These are phyloP conservation scores for Volucella inflata DNA, from an alignment of 2,888 invertebrate genomes.

Conservation along the genomic window DNA sequence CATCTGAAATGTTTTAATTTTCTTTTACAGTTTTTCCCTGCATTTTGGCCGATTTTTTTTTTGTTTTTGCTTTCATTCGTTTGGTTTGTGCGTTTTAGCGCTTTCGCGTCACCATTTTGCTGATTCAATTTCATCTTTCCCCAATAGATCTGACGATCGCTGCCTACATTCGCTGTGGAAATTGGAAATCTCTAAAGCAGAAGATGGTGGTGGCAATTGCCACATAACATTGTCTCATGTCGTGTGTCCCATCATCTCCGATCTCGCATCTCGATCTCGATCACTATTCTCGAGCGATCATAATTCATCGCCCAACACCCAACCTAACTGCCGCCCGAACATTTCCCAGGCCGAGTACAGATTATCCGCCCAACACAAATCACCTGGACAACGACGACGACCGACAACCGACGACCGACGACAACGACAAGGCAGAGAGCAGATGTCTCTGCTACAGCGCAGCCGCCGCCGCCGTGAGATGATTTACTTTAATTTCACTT, in stretches of 20 bases:
- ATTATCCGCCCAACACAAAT: constrained; percentile 70
- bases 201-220: constrained; percentile 69
- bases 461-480: constrained; percentile 31
- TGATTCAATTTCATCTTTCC: constrained; percentile 68
- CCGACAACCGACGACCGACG: too few species aligned
- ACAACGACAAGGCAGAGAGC: constrained; percentile 24
- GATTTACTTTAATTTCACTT: constrained; percentile 75
- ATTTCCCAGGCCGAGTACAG: constrained; percentile 36
- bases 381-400: constrained; percentile 31
- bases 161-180: constrained; percentile 43
- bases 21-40: constrained; percentile 54
- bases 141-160: constrained; percentile 45
- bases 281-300: constrained; percentile 32
- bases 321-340: constrained; percentile 1
- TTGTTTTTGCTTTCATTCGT: constrained; percentile 8
- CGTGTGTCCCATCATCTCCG: constrained; percentile 47
- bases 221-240: constrained; percentile 66
- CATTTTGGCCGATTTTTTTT: constrained; percentile 48
- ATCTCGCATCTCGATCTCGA: too few species aligned
- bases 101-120: constrained; percentile 18
- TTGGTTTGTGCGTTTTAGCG: background rate
- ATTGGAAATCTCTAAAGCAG: constrained; percentile 51
- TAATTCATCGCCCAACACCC: constrained; percentile 73
- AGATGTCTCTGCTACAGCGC: constrained; percentile 53
- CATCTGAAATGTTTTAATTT: constrained; percentile 74